A percentile compares a stretch with the other conserved stretches of the same genome.
Evolutionary conservation across 2,113 vertebrate genomes (phyloP).

Genomic region (Lycaon pictus): DNA sequence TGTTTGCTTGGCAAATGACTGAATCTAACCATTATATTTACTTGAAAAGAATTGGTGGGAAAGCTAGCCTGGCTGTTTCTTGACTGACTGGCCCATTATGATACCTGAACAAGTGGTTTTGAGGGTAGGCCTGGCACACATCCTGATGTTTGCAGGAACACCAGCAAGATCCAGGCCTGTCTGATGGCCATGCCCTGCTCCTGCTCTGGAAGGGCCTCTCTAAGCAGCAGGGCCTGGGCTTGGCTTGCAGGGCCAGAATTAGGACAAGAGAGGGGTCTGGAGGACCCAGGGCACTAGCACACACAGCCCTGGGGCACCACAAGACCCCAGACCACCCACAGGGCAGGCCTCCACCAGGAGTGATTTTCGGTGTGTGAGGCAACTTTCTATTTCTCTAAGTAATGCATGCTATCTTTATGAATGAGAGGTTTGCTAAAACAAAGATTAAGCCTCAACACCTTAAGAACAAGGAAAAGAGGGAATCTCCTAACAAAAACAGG

Average conservation of each 20-base stretch:
- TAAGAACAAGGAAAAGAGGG: neutral
- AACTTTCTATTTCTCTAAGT: neutral
- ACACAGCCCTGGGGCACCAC: neutral
- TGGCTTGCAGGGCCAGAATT: neutral
- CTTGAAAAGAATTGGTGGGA: neutral
- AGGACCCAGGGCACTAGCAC: too few relatives aligned
- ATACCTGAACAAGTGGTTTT: neutral
- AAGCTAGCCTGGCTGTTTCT: neutral
- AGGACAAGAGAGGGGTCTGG: neutral
- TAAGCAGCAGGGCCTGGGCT: neutral
- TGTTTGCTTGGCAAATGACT: neutral
- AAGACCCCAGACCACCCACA: neutral
- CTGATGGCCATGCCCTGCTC: neutral
- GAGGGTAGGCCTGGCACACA: neutral
- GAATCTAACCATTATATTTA: neutral
- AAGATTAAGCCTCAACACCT: neutral
- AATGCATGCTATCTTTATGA: neutral
- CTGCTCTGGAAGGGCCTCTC: neutral
- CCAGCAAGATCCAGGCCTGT: neutral
- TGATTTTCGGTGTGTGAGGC: neutral
- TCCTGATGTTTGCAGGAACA: neutral
- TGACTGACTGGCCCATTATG: neutral
- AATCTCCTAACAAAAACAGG: neutral
- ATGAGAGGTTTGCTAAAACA: conserved; percentile 33
- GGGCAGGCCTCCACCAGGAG: neutral